A percentile compares a stretch with the other conserved stretches of the same genome.
These are phyloP conservation scores for Pegoplata infirma DNA, from an alignment of 2,888 invertebrate genomes.

Conservation along the genomic window DNA sequence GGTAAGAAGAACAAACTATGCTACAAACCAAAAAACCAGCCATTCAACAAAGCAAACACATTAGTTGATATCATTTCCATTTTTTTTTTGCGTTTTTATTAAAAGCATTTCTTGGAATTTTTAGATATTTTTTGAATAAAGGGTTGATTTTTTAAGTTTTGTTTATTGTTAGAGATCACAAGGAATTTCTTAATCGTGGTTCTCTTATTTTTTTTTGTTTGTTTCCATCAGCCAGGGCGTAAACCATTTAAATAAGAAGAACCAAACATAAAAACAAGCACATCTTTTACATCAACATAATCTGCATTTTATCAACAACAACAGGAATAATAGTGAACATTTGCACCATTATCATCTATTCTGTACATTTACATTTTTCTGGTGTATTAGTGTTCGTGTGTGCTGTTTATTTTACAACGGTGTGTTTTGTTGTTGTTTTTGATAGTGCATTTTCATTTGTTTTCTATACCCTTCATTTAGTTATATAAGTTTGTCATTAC, in stretches of 20 bases:
- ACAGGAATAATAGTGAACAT: conserved; percentile 27
- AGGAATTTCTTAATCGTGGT: background rate
- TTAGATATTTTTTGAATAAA: background rate
- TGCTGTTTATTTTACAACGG: conserved; percentile 19
- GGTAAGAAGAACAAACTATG: conserved; percentile 26
- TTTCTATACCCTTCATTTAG: too few species aligned
- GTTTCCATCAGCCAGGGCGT: conserved; percentile 19
- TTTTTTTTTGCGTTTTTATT: background rate
- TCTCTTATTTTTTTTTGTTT: background rate
- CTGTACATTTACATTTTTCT: conserved; percentile 3
- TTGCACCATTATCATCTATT: conserved; percentile 21
- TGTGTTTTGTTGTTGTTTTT: conserved; percentile 14
- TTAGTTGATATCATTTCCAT: background rate
- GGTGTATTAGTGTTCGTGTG: background rate
- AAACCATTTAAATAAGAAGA: background rate
- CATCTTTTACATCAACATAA: background rate
- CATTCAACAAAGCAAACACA: background rate
- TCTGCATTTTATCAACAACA: conserved; percentile 20
- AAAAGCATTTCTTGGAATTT: conserved; percentile 17
- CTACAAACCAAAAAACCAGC: conserved; percentile 19
- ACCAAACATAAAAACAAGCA: conserved; percentile 3
- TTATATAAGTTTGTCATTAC: too few species aligned
- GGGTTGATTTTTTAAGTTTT: conserved; percentile 10
- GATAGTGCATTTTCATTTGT: background rate
- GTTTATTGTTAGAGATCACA: conserved; percentile 3